Conservation (phyloP, 2,797 vertebrate genomes). For the Orientallactaga sibirica region DNA sequence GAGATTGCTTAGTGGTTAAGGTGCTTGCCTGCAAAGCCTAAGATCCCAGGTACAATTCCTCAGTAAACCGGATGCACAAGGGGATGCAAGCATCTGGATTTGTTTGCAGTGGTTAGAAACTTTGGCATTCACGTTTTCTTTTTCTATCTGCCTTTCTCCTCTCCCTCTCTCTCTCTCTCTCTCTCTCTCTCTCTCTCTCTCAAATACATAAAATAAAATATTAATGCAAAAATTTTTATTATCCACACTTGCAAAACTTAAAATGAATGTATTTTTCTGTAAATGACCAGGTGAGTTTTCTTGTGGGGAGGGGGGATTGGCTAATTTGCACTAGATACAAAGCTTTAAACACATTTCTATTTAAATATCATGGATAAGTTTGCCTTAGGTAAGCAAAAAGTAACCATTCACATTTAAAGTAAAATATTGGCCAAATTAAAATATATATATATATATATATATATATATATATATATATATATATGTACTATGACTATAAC, state of each 20-base stretch:
- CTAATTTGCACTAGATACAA: conserved; percentile 25
- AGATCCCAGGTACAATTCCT: too few species aligned
- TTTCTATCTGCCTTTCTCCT: neutral
- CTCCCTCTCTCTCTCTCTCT: neutral
- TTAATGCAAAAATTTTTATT: too few species aligned
- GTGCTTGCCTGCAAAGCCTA: too few species aligned
- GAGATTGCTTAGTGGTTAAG: too few species aligned
- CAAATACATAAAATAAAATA: neutral
- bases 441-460: neutral
- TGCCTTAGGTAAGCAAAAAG: neutral
- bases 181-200: neutral
- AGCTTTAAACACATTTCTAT: neutral
- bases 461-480: too few species aligned
- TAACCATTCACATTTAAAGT: neutral
- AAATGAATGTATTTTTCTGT: neutral
- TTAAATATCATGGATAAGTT: neutral
- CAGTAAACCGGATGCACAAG: too few species aligned
- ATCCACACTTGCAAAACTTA: too few species aligned
- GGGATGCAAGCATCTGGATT: too few species aligned
- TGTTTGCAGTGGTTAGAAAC: too few species aligned
- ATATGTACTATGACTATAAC: neutral
- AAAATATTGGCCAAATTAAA: neutral
- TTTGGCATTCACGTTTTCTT: too few species aligned
- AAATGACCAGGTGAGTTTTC: neutral
- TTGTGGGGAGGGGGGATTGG: neutral